Evolutionary conservation across 2,113 vertebrate species (phyloP), one percentile per base, ranked within the genome.

Genomic region (Parotia lawesii): DNA sequence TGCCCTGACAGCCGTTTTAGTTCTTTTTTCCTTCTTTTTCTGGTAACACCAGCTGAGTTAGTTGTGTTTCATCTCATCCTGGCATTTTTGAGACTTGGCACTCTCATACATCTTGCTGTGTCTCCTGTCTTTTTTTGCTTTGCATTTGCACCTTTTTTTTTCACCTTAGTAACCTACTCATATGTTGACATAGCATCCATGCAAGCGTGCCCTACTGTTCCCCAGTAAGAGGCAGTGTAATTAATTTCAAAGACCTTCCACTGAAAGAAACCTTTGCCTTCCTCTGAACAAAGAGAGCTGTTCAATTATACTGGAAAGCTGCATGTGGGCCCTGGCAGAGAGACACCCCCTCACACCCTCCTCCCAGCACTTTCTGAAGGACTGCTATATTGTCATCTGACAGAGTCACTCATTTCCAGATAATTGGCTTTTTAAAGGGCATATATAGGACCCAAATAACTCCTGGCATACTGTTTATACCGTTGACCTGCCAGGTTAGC

Each of bases 371-470:
- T 87, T 90, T 93, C 79, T 75, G 82, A 96, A 92, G 96, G 92
- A 81, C 89, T 47, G 92, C 65, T 85, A 66, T 78, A 94, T 93
- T 97, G 95, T 96, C 93, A 58, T 94, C 77, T 95, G 94, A 95
- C 94, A 96, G 75, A 98, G 95, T 96, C 92, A 95, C 96, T 96
- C 95, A 95, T 97, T 98, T 96, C 76, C 92, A 88, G 90, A 82
- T 97, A 98, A 98, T 96, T 97, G 96, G 84, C 91, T 97, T 89
- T 96, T 90, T 93, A 97, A 97, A 97, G 97, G 93, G 91, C 95
- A 96, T 88, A 69, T 97, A 94, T 44, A 33, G 92, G 94, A 92
- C 94, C 94, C 96, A 98, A 97, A 96, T 97, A 97, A 97, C 95
- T 97, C 29, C 20, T 85, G 70, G 90, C 95, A 87, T 87, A 78